Evolutionary conservation across 92 coral and sea anemone species (phyloP).

Genomic region (Meandrina meandrites): DNA sequence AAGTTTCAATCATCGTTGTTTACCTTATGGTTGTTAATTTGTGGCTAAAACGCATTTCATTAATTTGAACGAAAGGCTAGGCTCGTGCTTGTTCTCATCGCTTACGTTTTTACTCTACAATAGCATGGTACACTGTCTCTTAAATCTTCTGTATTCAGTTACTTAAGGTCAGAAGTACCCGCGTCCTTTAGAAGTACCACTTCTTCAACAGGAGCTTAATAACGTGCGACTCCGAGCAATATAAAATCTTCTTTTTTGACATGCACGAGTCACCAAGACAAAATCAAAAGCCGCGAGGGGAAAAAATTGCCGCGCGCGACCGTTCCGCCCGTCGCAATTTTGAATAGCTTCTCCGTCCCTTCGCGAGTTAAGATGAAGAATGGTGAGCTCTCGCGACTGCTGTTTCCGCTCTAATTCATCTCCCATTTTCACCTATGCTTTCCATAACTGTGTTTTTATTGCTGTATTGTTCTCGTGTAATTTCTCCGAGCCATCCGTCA

Average conservation of each 20-base stretch:
- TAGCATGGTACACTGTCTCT: neutral
- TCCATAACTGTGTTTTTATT: constrained; percentile 24
- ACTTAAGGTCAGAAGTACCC: neutral
- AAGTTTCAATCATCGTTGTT: constrained; percentile 21
- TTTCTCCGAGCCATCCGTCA: constrained; percentile 33
- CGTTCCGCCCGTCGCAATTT: neutral
- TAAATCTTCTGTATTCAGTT: neutral
- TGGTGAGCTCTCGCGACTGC: neutral
- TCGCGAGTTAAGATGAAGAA: neutral
- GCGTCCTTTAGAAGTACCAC: neutral
- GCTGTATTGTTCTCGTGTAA: constrained; percentile 20
- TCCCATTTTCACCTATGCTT: constrained; percentile 15
- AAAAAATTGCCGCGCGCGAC: neutral
- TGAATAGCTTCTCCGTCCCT: neutral
- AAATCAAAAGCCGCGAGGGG: neutral
- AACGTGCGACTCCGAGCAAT: neutral
- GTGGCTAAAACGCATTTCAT: constrained; percentile 3
- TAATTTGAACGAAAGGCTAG: neutral
- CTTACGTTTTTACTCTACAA: neutral
- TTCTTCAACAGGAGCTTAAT: neutral
- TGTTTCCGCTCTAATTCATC: constrained; percentile 1
- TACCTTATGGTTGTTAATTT: neutral
- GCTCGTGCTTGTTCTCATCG: neutral
- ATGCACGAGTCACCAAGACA: neutral
- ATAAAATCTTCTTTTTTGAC: neutral